Base-by-base conservation (phyloP, 2,797 vertebrate genomes). In the Acrocephalus scirpaceus region DNA sequence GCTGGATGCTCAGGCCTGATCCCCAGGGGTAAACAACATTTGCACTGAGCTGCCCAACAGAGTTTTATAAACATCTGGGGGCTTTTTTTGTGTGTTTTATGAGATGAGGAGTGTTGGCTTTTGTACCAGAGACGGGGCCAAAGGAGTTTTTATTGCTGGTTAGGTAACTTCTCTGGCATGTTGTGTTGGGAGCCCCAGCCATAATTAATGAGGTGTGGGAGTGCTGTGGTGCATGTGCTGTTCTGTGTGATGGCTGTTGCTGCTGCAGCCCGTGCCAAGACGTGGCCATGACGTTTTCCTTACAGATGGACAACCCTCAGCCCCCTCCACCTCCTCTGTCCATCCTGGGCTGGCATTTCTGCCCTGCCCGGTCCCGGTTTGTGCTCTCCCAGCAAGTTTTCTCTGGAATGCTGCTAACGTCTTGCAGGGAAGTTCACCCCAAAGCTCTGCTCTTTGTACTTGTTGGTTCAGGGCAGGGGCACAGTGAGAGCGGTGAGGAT, bases 81-180 rank as follows among this genome's bases (percentile, higher is more conserved):
- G 42, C 54, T 79, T 88, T 83, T 61, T 91, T 58, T 23, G 9
- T 57, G 44, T 12, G 1, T 92, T 96, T 96, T 94, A 91, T 0
- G 34, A 73, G 89, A 78, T 50, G 76, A 78, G 70, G 78, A 92
- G 66, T 42, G 51, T 73, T 96, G 92, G 91, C 84, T 93, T 95
- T 91, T 67, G 62, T 81, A 84, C 44, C 70, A 78, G 89, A 91
- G 95, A 56, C 0, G 0, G 34, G 90, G 92, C 96, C 95, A 93
- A 62, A 58, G 83, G 69, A 78, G 69, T 32, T 92, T 94, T 95
- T 88, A 95, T 93, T 90, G 51, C 94, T 62, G 81, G 36, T 96
- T 97, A 95, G 91, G 93, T 92, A 93, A 97, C 73, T 95, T 48
- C 44, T 92, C 72, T 93, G 93, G 92, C 91, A 91, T 0, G 26